A percentile compares a stretch with the other conserved stretches of the same genome.
Evolutionary conservation across 2,888 invertebrate species (phyloP).

Genomic region (Pedicia rivosa): DNA sequence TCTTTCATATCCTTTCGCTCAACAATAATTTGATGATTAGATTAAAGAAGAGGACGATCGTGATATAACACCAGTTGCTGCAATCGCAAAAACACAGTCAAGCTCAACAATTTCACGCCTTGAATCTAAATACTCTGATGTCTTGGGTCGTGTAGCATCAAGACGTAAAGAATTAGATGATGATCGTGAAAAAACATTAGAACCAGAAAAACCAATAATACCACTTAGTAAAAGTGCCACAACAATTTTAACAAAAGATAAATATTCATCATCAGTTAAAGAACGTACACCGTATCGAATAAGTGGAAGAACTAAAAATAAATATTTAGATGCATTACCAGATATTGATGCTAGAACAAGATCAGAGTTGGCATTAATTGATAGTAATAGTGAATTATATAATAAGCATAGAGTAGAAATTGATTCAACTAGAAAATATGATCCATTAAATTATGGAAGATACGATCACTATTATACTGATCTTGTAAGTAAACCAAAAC

Average conservation of each 20-base stretch:
- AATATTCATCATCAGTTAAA: not conserved
- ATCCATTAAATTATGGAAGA: constrained; percentile 10
- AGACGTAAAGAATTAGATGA: constrained; percentile 32
- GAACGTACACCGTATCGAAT: constrained; percentile 28
- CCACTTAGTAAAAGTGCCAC: constrained; percentile 27
- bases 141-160: constrained; percentile 53
- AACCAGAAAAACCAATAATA: constrained; percentile 35
- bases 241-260: constrained; percentile 23
- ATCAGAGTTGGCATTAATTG: not conserved
- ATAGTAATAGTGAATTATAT: too few relatives aligned
- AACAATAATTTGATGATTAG: too few relatives aligned
- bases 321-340: constrained; percentile 22
- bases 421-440: constrained; percentile 18
- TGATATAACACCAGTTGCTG: constrained; percentile 25
- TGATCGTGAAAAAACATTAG: constrained; percentile 53
- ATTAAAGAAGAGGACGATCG: constrained; percentile 16
- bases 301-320: constrained; percentile 19
- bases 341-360: constrained; percentile 20
- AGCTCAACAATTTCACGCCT: constrained; percentile 53
- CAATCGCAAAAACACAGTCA: constrained; percentile 16
- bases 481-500: constrained; percentile 15
- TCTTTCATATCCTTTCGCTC: too few relatives aligned
- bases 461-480: constrained; percentile 1
- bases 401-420: too few relatives aligned
- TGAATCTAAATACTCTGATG: constrained; percentile 65